Percentiles rank a stretch among this genome's conserved stretches.
phyloP scores from a whole-genome alignment of 2,888 invertebrate genomes.

The Ischnura elegans region DNA sequence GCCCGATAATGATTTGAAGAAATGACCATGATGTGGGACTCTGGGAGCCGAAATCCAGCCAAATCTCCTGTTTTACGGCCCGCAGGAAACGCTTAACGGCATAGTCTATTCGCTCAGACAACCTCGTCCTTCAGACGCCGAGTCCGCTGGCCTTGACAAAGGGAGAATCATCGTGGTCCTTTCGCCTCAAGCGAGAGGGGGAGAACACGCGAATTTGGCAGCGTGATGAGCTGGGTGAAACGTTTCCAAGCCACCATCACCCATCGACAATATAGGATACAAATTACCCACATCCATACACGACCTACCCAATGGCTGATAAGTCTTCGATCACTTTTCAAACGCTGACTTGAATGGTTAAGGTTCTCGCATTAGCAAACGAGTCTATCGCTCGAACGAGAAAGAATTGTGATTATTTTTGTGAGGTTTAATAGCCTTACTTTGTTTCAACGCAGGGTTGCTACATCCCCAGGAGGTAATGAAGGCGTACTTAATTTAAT shows the following conservation, averaged over 20 bases:
- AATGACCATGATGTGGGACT: not conserved
- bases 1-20: not conserved
- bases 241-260: not conserved
- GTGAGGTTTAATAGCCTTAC: too few relatives aligned
- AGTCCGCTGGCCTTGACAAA: constrained; percentile 3
- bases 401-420: too few relatives aligned
- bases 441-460: too few relatives aligned
- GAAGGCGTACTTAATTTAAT: too few relatives aligned
- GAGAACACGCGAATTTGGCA: not conserved
- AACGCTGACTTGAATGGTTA: too few relatives aligned
- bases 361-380: too few relatives aligned
- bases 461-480: too few relatives aligned
- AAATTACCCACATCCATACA: not conserved
- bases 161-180: not conserved
- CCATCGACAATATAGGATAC: not conserved
- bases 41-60: not conserved
- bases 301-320: not conserved
- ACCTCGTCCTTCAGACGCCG: not conserved
- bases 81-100: constrained; percentile 5
- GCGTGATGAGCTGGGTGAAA: not conserved
- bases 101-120: not conserved
- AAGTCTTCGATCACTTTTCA: too few relatives aligned
- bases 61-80: too few relatives aligned
- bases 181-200: not conserved
- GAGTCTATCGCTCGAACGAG: too few relatives aligned